Conservation (phyloP, 1,140 invertebrate species). For the Zophobas morio region DNA sequence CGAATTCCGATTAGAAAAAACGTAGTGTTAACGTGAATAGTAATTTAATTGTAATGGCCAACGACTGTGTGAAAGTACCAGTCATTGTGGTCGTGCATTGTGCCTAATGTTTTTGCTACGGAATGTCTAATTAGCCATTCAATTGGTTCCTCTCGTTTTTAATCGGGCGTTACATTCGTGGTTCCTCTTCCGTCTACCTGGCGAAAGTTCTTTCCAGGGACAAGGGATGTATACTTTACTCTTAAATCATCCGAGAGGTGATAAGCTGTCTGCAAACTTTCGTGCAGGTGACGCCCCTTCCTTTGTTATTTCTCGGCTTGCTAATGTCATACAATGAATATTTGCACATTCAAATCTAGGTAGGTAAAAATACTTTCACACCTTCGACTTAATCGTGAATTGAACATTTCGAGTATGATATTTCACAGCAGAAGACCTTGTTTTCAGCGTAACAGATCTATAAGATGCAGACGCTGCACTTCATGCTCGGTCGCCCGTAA, state of each 20-base stretch:
- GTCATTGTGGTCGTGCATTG: slow-evolving; percentile 28
- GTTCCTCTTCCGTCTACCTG: slow-evolving; percentile 28
- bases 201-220: slow-evolving; percentile 27
- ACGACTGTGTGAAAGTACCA: slow-evolving; percentile 34
- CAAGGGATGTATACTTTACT: slow-evolving; percentile 21
- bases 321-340: slow-evolving; percentile 23
- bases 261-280: slow-evolving; percentile 37
- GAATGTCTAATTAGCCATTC: slow-evolving; percentile 37
- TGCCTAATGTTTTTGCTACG: slow-evolving; percentile 28
- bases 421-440: slow-evolving; percentile 24
- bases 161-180: slow-evolving; percentile 19
- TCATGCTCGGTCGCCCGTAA: slow-evolving; percentile 5
- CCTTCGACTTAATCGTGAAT: slow-evolving; percentile 23
- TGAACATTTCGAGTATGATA: slow-evolving; percentile 19
- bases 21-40: slow-evolving; percentile 34
- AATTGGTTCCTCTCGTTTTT: slow-evolving; percentile 33
- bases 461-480: neutral
- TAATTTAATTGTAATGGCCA: slow-evolving; percentile 33
- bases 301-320: slow-evolving; percentile 21
- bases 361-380: slow-evolving; percentile 27
- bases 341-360: slow-evolving; percentile 29
- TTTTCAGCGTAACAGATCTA: neutral
- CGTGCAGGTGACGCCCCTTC: slow-evolving; percentile 17
- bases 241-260: slow-evolving; percentile 27
- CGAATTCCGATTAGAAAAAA: slow-evolving; percentile 30